These are phyloP conservation scores for Moxostoma hubbsi DNA, from an alignment of 2,797 vertebrate genomes.

Conservation along the genomic window DNA sequence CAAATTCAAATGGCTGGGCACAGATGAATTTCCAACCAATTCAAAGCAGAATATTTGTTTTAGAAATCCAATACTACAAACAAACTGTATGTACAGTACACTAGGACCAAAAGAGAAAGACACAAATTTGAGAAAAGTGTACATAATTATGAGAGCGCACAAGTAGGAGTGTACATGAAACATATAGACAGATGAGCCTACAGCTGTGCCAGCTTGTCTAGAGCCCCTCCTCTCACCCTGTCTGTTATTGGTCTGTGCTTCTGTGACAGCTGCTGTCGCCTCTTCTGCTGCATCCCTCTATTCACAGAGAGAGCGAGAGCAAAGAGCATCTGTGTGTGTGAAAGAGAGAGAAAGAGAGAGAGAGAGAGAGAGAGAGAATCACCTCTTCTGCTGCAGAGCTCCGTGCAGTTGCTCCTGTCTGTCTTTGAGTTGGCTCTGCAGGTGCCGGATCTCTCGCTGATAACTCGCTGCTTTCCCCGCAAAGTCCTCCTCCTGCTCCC, in stretches of 20 bases:
- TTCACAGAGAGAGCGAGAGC: constrained; percentile 23
- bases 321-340: constrained; percentile 2
- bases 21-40: background rate
- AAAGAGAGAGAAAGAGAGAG: too few species aligned
- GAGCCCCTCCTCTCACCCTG: constrained; percentile 43
- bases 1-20: too few species aligned
- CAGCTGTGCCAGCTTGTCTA: constrained; percentile 32
- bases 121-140: background rate
- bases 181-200: constrained; percentile 47
- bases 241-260: constrained; percentile 41
- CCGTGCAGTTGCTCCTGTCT: constrained; percentile 86
- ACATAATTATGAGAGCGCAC: constrained; percentile 51
- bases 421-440: constrained; percentile 85
- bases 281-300: constrained; percentile 44
- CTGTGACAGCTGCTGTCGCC: constrained; percentile 42
- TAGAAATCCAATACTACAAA: background rate
- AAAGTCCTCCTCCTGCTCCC: constrained; percentile 82
- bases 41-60: background rate
- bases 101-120: background rate
- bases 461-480: constrained; percentile 78
- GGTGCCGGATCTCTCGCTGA: constrained; percentile 86
- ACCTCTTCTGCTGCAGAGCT: constrained; percentile 90
- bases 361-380: constrained; percentile 24
- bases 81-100: background rate
- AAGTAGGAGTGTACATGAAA: constrained; percentile 20